Evolutionary conservation across 2,797 vertebrate species (phyloP), one percentile per base, ranked within the genome.

Genomic region (Anabacerthia variegaticeps): DNA sequence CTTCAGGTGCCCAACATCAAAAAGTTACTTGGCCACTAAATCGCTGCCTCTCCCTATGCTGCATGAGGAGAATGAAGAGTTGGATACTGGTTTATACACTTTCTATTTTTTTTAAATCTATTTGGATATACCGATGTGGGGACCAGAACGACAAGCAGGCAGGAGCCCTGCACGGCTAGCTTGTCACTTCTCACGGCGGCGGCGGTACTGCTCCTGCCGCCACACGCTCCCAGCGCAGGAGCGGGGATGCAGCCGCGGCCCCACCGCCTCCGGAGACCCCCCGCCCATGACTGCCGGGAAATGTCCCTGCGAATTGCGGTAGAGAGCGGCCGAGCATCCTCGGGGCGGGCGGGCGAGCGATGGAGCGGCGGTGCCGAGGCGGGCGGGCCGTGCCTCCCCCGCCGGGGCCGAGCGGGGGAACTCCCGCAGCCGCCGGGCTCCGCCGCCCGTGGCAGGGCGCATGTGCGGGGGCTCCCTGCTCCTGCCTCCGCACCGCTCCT

Each of bases 401-500:
- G 21, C 73, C 67, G 46, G 51, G 65, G 30, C 74, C 88, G 32
- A 67, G 85, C 78, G 8, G 92, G 26, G 96, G 83, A 94, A 91
- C 96, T 74, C 89, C 85, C 83, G 95, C 89, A 3, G 76, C 96
- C 18, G 92, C 74, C 52, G 78, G 91, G 87, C 68, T 95, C 96
- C 85, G 80, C 93, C 81, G 91, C 88, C 76, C 22, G 69, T 9
- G 39, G 43, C 69, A 27, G 24, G 56, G 88, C 98, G 98, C 98
- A 98, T 98, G 98, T 97, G 98, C 96, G 55, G 93, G 48, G 74
- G 58, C 56, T 94, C 78, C 46, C 46, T 23, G 73, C 88, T 84
- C 48, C 51, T 28, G 73, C 88, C 88, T 93, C 93, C 89, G 58
- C 84, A 14, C 56, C 51, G 58, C 91, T 84, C 85, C 79, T 89